Evolutionary conservation across 2,888 invertebrate genomes (phyloP), one percentile per base, ranked within the genome.

Genomic region (Hypomecis punctinalis): DNA sequence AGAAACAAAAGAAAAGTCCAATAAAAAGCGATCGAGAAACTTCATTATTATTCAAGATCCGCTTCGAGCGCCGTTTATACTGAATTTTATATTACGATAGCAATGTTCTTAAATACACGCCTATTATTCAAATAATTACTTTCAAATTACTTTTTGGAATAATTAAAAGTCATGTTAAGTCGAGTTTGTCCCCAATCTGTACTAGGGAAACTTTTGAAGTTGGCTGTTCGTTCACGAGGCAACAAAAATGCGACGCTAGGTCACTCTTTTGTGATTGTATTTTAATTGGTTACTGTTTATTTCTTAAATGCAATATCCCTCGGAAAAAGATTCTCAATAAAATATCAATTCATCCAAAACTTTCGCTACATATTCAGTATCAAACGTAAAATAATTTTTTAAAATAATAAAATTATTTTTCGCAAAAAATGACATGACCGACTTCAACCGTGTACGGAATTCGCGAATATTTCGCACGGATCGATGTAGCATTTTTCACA

Each of bases 91-190:
- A 72, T 74, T 66, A 68, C 72, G 68, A 65, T 73, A 64, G 66
- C 75, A 72, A 65, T 66, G 69, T 71, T 62, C 73, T 71, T 75
- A 73, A 76, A 77, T 73, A 75, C 71, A 75, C 70, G 67, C 69
- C 68, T 65, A 76, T 76, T 77, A 75, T 76, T 75, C 70, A 63
- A 75, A 79, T 79, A 80, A 79, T 80, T 78, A 79, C 77, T 80
- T 77, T 68, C 65, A 63, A 64, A 79, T 76, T 80, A 76, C 76
- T 78, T 78, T 72, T 61, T 57, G 71, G 70, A 77, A 77, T 81
- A 79, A 80, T 81, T 80, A 76, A 79, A 80, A 78, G 76, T 76
- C 74, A 74, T 75, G 70, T 68, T 63, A 65, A 61, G 58, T 57
- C 47, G 63, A 69, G 63, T 71, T 68, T 71, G 68, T 71, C 61